Evolutionary conservation across 2,797 vertebrate genomes (phyloP).

Genomic region (Anisognathus igniventris): DNA sequence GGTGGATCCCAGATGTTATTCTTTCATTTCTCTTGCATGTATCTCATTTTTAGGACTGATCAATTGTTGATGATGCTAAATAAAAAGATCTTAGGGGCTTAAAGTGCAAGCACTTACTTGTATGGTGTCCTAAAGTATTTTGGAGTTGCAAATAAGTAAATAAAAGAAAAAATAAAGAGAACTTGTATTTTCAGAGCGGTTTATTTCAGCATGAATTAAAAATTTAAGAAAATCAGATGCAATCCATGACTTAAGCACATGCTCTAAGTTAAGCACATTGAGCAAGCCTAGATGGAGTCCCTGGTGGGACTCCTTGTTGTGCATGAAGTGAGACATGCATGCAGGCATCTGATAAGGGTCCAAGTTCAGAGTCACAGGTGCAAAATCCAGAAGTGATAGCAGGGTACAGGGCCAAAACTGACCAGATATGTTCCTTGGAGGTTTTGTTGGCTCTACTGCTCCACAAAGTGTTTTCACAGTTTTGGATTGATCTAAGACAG

Average conservation of each 20-base stretch:
- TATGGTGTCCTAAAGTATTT: background rate
- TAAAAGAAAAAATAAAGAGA: background rate
- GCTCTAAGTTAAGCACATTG: background rate
- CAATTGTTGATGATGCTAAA: background rate
- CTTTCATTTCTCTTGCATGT: background rate
- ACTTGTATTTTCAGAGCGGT: background rate
- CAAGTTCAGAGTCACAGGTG: background rate
- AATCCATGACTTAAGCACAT: background rate
- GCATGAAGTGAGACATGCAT: background rate
- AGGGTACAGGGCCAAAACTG: background rate
- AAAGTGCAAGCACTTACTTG: background rate
- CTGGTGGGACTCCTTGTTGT: background rate
- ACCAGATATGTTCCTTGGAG: background rate
- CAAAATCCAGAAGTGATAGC: background rate
- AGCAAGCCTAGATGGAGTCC: background rate
- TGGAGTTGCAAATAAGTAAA: background rate
- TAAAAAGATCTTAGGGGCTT: background rate
- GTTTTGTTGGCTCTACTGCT: background rate
- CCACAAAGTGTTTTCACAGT: background rate
- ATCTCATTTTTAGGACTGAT: background rate
- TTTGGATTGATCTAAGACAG: background rate
- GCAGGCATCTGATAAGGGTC: background rate
- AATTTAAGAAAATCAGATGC: background rate
- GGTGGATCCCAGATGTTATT: background rate
- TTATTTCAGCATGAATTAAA: background rate